Evolutionary conservation across 2,797 vertebrate genomes (phyloP).

Genomic region (Ciconia nigra): DNA sequence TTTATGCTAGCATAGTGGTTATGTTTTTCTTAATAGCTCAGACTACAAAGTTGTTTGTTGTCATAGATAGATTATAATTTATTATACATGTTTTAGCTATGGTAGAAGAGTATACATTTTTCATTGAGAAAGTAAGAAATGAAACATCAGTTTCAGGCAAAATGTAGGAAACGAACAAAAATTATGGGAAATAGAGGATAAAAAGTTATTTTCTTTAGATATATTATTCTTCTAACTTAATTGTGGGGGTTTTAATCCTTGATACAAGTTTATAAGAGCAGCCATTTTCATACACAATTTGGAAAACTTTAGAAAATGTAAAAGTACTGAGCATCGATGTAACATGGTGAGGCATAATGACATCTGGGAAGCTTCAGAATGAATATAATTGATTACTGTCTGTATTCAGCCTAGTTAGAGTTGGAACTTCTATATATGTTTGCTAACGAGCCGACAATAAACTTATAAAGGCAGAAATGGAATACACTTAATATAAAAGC

Average conservation of each 20-base stretch:
- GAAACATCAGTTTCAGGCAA: neutral
- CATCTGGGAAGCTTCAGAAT: neutral
- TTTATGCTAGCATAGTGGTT: neutral
- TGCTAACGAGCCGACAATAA: neutral
- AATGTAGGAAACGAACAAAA: neutral
- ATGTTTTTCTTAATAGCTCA: neutral
- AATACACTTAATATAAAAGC: neutral
- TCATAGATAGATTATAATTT: neutral
- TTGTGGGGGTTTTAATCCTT: neutral
- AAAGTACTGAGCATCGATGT: neutral
- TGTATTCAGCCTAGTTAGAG: neutral
- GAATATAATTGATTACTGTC: neutral
- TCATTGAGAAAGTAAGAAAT: neutral
- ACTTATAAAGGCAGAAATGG: neutral
- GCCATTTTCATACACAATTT: neutral
- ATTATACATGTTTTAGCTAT: neutral
- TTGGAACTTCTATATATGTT: neutral
- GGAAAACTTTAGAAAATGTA: neutral
- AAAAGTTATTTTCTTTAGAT: neutral
- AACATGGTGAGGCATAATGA: neutral
- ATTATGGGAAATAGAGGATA: neutral
- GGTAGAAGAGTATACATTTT: neutral
- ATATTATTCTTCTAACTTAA: neutral
- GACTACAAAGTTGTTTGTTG: neutral
- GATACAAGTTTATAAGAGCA: neutral